phyloP scores from a whole-genome alignment of 2,113 vertebrate genomes.

The Sturnira hondurensis region DNA sequence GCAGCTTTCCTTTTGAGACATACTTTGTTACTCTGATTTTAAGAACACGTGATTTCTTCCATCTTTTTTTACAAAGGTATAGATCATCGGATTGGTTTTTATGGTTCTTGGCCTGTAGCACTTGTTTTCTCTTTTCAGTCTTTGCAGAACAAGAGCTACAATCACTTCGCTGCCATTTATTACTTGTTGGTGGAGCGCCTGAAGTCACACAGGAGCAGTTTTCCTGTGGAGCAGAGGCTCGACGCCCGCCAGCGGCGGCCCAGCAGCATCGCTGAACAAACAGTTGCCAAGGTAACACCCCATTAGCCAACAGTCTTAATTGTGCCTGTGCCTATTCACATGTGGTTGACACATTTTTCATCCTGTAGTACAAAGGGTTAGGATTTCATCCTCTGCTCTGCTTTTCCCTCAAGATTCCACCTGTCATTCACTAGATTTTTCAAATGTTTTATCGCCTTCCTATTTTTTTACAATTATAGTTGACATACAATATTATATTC shows the following conservation, averaged over 20 bases:
- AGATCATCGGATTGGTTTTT: not conserved
- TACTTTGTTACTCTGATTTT: not conserved
- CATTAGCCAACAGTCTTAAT: slow-evolving; percentile 17
- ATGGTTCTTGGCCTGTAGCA: not conserved
- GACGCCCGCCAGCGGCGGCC: slow-evolving; percentile 94
- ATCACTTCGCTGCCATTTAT: slow-evolving; percentile 99
- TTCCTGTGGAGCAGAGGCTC: slow-evolving; percentile 94
- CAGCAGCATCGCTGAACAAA: slow-evolving; percentile 95
- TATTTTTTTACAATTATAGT: not conserved
- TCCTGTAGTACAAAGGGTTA: not conserved
- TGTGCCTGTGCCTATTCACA: not conserved
- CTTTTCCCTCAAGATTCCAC: slow-evolving; percentile 30
- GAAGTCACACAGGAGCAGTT: slow-evolving; percentile 96
- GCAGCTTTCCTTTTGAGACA: slow-evolving; percentile 5
- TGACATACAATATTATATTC: not conserved
- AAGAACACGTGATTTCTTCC: not conserved
- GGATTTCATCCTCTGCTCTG: not conserved
- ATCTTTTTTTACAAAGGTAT: not conserved
- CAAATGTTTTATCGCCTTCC: not conserved
- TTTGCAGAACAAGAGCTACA: slow-evolving; percentile 98
- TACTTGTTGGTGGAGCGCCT: slow-evolving; percentile 97
- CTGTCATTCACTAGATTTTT: not conserved
- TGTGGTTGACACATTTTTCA: slow-evolving; percentile 36
- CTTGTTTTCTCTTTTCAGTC: slow-evolving; percentile 83
- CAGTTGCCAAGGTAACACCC: slow-evolving; percentile 91